Evolutionary conservation across 2,797 vertebrate species (phyloP), one percentile per base, ranked within the genome.

Genomic region (Fistularia tabacaria): DNA sequence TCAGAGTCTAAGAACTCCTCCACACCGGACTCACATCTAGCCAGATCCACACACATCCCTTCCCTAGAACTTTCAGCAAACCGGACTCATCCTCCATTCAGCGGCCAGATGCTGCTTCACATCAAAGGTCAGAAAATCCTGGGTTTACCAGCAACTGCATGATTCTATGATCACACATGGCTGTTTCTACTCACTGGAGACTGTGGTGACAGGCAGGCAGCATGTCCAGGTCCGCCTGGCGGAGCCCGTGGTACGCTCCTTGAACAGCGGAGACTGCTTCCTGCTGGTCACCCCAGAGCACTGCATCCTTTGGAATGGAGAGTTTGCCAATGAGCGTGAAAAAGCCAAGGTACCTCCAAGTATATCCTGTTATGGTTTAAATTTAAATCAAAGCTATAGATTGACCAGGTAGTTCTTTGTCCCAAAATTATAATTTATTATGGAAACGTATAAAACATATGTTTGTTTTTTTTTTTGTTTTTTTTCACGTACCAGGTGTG

Each of bases 201-300:
- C 45, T 74, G 36, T 53, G 66, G 42, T 58, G 61, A 72, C 85
- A 93, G 92, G 92, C 38, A 83, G 85, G 71, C 80, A 64, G 69
- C 85, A 77, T 46, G 87, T 93, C 41, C 91, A 93, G 84, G 90
- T 87, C 13, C 89, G 91, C 12, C 77, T 92, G 79, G 90, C 89
- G 64, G 88, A 90, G 80, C 92, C 92, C 0, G 69, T 64, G 0
- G 81, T 50, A 0, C 52, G 39, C 1, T 92, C 88, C 0, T 82
- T 93, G 49, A 92, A 91, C 84, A 92, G 92, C 0, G 92, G 91
- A 5, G 92, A 91, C 85, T 92, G 92, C 71, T 93, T 90, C 82
- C 84, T 93, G 57, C 79, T 93, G 74, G 79, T 93, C 48, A 82
- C 88, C 0, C 66, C 81, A 0, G 72, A 87, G 15, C 60, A 79